Percentiles rank a stretch among this genome's conserved stretches.
phyloP scores from a whole-genome alignment of 2,888 invertebrate genomes.

The Eupeodes luniger region DNA sequence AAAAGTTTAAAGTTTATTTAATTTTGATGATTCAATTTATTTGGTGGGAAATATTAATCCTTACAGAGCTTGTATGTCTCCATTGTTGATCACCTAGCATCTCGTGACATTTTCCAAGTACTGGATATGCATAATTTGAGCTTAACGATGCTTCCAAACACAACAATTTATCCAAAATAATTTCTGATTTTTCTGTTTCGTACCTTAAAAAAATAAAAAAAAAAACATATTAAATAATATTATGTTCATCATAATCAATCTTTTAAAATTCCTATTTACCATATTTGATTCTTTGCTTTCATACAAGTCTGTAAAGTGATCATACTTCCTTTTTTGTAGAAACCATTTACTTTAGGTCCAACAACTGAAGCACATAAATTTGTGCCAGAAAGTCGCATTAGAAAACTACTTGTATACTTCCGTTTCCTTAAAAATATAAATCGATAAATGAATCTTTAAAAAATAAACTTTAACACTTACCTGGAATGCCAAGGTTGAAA shows the following conservation, averaged over 20 bases:
- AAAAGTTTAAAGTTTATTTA: background rate
- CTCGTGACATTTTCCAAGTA: slow-evolving; percentile 96
- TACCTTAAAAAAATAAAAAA: slow-evolving; percentile 85
- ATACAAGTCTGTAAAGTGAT: slow-evolving; percentile 90
- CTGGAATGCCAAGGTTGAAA: slow-evolving; percentile 93
- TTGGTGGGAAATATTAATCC: background rate
- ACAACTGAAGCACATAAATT: slow-evolving; percentile 91
- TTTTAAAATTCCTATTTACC: slow-evolving; percentile 83
- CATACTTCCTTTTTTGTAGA: slow-evolving; percentile 89
- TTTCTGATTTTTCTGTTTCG: slow-evolving; percentile 92
- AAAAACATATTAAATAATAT: background rate
- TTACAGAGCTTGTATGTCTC: slow-evolving; percentile 89
- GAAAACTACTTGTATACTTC: slow-evolving; percentile 89
- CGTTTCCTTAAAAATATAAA: slow-evolving; percentile 85
- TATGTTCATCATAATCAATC: background rate
- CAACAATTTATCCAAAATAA: slow-evolving; percentile 92
- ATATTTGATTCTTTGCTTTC: slow-evolving; percentile 87
- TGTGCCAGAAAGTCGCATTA: slow-evolving; percentile 90
- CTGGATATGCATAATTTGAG: slow-evolving; percentile 86
- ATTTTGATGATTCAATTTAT: background rate
- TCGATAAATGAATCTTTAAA: no score
- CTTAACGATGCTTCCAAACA: slow-evolving; percentile 91
- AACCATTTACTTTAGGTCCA: slow-evolving; percentile 82
- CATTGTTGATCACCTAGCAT: slow-evolving; percentile 96
- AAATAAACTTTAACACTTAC: slow-evolving; percentile 78